These are phyloP conservation scores for Hippoglossus hippoglossus DNA, from an alignment of 2,797 vertebrate species.

Conservation along the genomic window DNA sequence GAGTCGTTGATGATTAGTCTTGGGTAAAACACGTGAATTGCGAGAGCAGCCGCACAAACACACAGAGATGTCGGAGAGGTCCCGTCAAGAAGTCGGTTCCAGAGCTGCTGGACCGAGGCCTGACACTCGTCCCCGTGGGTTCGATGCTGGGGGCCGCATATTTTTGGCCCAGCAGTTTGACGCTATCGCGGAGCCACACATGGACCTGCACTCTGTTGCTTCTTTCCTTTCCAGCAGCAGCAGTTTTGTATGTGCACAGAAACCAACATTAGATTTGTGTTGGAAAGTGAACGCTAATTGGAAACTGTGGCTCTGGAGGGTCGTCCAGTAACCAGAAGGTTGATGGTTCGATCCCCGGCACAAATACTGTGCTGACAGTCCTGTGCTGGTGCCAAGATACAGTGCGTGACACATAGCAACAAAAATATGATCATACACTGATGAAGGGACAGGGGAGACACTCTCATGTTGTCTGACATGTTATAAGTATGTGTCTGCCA, in stretches of 20 bases:
- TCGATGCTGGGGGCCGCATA: conserved; percentile 12
- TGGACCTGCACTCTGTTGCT: neutral
- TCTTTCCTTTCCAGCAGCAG: conserved; percentile 1
- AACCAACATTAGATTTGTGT: neutral
- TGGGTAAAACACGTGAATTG: neutral
- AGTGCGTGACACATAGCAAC: too few species aligned
- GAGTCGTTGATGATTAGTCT: conserved; percentile 8
- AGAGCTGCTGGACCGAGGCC: conserved; percentile 37
- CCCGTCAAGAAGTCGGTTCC: neutral
- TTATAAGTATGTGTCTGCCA: too few species aligned
- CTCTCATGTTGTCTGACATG: too few species aligned
- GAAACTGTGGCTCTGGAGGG: too few species aligned
- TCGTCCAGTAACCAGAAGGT: too few species aligned
- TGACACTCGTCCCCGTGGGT: neutral
- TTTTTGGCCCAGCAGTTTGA: conserved; percentile 15
- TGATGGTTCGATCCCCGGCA: too few species aligned
- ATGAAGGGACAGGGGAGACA: too few species aligned
- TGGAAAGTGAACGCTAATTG: neutral
- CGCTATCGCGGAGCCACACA: conserved; percentile 35
- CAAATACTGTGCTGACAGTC: too few species aligned
- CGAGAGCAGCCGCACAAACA: conserved; percentile 18
- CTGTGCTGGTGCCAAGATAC: too few species aligned
- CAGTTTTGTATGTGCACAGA: neutral
- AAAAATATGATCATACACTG: too few species aligned
- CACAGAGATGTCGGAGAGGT: conserved; percentile 3